Base-by-base conservation (phyloP, 2,888 invertebrate species). In the Sarcophaga carnaria region DNA sequence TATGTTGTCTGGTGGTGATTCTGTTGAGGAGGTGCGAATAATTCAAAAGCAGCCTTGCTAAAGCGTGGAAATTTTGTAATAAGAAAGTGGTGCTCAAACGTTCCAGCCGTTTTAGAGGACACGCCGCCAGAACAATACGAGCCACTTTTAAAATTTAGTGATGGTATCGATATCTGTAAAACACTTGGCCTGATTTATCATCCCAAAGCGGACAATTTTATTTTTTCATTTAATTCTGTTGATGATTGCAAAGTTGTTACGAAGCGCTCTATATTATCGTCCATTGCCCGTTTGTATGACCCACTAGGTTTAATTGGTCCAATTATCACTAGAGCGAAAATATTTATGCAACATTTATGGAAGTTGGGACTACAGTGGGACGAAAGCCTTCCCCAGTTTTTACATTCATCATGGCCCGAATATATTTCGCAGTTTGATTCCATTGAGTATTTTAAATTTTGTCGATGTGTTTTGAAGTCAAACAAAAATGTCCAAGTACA, bases 221-320 rank as follows among this genome's bases (percentile, higher is more conserved):
- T 80, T 2, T 80, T 85, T 22, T 80, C 80, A 47, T 60, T 75
- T 20, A 59, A 22, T 3, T 70, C 64, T 6, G 14, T 62, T 49
- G 4, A 63, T 37, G 20, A 11, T 47, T n/a, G 5, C 14, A 49
- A 37, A 47, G 11, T 49, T 8, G n/a, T 69, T 25, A 75, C 63
- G 6, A 79, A 84, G 17, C 75, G 84, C 8, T 49, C n/a, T 1
- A 75, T 70, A 4, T 25, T 80, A 17, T 80, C 85, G 3, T 27
- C 37, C 14, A 74, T 81, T 72, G 85, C 74, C 6, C 49, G 49
- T 20, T n/a, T 49, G 20, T 76, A 85, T 60, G 77, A 85, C 20
- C 72, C 85, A 17, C 64, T 78, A 37, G 80, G 76, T n/a, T 64
- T 84, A 20, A 69, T 84, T 59, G 71, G 80, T 17, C 76, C 85